phyloP scores from a whole-genome alignment of 2,113 vertebrate genomes.

The Semicossyphus pulcher region DNA sequence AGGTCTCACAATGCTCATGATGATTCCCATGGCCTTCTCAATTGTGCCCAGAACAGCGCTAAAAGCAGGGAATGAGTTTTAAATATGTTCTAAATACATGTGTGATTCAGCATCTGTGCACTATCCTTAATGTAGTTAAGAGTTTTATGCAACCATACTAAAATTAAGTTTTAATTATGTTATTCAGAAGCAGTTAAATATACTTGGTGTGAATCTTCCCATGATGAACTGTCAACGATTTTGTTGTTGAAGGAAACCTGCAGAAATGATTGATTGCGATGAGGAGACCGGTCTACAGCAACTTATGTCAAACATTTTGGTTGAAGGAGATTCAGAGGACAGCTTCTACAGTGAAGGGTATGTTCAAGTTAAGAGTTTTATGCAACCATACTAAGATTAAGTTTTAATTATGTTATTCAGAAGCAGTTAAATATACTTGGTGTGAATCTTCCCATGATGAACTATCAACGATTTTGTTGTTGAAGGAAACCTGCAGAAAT shows the following conservation, averaged over 20 bases:
- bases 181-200: too few species aligned
- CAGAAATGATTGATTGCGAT: conserved; percentile 86
- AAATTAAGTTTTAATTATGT: too few species aligned
- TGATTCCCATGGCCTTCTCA: conserved; percentile 63
- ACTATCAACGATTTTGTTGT: too few species aligned
- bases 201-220: too few species aligned
- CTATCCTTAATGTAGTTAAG: too few species aligned
- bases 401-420: too few species aligned
- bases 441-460: too few species aligned
- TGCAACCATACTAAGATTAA: too few species aligned
- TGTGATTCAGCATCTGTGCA: background rate
- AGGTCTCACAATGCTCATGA: conserved; percentile 71
- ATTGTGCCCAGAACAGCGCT: conserved; percentile 48
- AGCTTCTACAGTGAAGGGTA: conserved; percentile 88
- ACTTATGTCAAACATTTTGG: conserved; percentile 93
- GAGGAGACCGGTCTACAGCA: conserved; percentile 92
- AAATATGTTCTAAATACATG: background rate
- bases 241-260: conserved; percentile 80
- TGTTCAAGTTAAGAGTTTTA: too few species aligned
- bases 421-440: too few species aligned
- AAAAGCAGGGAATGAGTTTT: conserved; percentile 68
- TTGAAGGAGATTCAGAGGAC: conserved; percentile 88
- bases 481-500: conserved; percentile 85
- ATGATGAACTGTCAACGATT: too few species aligned
- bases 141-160: too few species aligned